Evolutionary conservation across 2,113 vertebrate species (phyloP).

Genomic region (Campylorhamphus procurvoides): DNA sequence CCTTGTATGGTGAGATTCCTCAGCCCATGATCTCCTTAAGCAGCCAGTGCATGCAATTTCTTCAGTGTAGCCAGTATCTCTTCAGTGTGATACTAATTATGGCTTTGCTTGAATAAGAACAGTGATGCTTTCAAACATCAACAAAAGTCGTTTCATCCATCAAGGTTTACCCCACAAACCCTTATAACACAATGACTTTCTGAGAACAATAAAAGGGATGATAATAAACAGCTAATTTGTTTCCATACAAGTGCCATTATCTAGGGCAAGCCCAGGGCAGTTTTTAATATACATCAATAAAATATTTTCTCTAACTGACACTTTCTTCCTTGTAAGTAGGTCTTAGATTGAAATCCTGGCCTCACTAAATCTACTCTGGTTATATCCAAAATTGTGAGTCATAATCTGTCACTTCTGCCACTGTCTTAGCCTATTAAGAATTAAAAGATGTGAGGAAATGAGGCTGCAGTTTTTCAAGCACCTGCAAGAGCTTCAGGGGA

Average conservation of each 20-base stretch:
- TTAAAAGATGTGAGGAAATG: neutral
- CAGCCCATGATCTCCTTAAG: neutral
- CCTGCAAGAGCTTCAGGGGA: neutral
- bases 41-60: neutral
- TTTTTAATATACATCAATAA: neutral
- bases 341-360: neutral
- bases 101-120: neutral
- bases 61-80: neutral
- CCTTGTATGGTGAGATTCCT: neutral
- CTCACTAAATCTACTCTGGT: neutral
- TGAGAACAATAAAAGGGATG: neutral
- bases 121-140: neutral
- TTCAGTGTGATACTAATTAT: neutral
- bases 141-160: neutral
- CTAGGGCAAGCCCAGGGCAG: neutral
- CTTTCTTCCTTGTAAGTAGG: neutral
- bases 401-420: neutral
- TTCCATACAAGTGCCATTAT: neutral
- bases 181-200: neutral
- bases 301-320: neutral
- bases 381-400: neutral
- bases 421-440: neutral
- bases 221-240: neutral
- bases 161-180: neutral
- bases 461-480: neutral